Evolutionary conservation across 2,888 invertebrate genomes (phyloP).

Genomic region (Agrochola macilenta): DNA sequence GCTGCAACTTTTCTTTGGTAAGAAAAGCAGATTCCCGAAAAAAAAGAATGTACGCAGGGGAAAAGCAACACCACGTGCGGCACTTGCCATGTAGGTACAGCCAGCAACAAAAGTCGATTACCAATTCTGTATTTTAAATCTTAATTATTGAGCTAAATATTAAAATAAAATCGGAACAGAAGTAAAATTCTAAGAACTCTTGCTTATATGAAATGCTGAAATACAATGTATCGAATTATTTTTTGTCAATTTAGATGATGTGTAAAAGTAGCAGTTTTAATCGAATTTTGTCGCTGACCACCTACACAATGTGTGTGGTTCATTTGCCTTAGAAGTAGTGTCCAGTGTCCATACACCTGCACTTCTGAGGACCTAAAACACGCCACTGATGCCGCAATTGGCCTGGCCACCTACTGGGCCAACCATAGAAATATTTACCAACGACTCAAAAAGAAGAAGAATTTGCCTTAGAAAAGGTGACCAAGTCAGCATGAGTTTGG

Average conservation of each 20-base stretch:
- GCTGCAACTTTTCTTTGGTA: constrained; percentile 3
- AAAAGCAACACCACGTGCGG: neutral
- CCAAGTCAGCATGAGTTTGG: no score
- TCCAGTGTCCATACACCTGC: neutral
- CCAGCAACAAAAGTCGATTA: neutral
- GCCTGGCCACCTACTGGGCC: no score
- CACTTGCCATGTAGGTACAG: neutral
- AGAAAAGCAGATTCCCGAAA: neutral
- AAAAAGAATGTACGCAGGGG: neutral
- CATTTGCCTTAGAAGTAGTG: neutral
- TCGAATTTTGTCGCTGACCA: no score
- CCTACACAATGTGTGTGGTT: neutral
- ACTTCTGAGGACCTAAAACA: no score
- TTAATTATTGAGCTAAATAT: no score
- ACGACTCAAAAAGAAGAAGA: no score
- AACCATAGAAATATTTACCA: no score
- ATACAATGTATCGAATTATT: neutral
- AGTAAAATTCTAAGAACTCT: neutral
- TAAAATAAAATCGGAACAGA: neutral
- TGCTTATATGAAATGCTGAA: neutral
- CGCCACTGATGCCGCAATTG: no score
- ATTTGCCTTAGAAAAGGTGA: no score
- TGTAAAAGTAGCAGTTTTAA: neutral
- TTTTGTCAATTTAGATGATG: neutral
- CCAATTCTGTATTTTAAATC: neutral